phyloP scores from a whole-genome alignment of 2,888 invertebrate genomes.

The Leucoma salicis region DNA sequence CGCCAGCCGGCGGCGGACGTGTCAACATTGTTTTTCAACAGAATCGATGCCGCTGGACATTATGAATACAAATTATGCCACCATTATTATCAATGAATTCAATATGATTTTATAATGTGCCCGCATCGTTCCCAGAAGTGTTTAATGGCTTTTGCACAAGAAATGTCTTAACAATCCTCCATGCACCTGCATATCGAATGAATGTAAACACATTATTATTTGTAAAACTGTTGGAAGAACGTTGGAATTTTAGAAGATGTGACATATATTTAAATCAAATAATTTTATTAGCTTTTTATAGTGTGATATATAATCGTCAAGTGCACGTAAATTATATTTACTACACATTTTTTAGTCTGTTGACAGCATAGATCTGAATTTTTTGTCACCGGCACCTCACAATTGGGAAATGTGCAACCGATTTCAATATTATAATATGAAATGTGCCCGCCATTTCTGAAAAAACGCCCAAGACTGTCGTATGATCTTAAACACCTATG shows the following conservation, averaged over 20 bases:
- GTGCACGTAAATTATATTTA: slow-evolving; percentile 36
- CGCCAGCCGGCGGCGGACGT: slow-evolving; percentile 64
- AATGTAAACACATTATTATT: slow-evolving; percentile 34
- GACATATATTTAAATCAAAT: slow-evolving; percentile 45
- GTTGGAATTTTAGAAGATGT: slow-evolving; percentile 44
- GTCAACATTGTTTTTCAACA: slow-evolving; percentile 62
- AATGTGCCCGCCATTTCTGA: no score
- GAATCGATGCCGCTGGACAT: slow-evolving; percentile 52
- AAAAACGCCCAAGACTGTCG: no score
- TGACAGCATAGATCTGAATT: slow-evolving; percentile 28
- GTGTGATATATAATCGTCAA: slow-evolving; percentile 35
- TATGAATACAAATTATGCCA: slow-evolving; percentile 67
- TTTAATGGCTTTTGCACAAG: slow-evolving; percentile 63
- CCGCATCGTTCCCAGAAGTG: slow-evolving; percentile 52
- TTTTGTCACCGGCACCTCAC: slow-evolving; percentile 17
- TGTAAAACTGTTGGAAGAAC: no score
- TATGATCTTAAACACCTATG: slow-evolving; percentile 69
- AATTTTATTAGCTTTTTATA: slow-evolving; percentile 46
- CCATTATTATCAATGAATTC: slow-evolving; percentile 46
- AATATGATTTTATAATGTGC: slow-evolving; percentile 55
- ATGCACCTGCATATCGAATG: slow-evolving; percentile 65
- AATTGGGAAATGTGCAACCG: no score
- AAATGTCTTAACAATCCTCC: slow-evolving; percentile 63
- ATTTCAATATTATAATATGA: no score
- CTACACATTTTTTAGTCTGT: slow-evolving; percentile 30